These are phyloP conservation scores for Macrostomum lignano DNA, from an alignment of 1,140 invertebrate species.

Conservation along the genomic window DNA sequence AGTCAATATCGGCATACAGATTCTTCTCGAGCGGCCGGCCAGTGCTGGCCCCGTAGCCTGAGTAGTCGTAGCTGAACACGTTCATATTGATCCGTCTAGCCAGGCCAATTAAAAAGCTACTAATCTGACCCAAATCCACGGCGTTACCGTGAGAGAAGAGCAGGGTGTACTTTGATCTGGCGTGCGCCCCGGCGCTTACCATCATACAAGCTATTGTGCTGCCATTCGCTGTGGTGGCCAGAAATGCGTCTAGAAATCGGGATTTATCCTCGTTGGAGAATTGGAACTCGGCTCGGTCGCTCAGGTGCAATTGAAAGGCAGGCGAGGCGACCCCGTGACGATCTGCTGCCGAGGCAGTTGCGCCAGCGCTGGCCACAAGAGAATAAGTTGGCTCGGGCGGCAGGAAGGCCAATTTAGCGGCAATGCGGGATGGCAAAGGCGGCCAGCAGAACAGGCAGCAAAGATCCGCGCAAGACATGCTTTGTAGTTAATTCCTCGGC, in stretches of 20 bases:
- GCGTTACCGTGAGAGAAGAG: slow-evolving; percentile 66
- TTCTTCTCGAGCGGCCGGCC: slow-evolving; percentile 96
- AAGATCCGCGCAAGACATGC: no score
- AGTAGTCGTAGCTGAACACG: slow-evolving; percentile 97
- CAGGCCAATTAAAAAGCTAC: slow-evolving; percentile 82
- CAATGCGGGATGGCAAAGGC: slow-evolving; percentile 80
- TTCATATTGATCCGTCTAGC: slow-evolving; percentile 86
- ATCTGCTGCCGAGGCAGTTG: no score
- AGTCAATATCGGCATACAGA: slow-evolving; percentile 93
- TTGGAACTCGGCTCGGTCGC: no score
- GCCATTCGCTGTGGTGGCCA: slow-evolving; percentile 26
- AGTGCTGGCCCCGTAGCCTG: slow-evolving; percentile 37
- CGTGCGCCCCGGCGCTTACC: slow-evolving; percentile 5
- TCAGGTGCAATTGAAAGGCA: no score
- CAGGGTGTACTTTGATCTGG: slow-evolving; percentile 41
- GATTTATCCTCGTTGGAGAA: no score
- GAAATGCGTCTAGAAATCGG: slow-evolving; percentile 1
- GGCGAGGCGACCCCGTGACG: no score
- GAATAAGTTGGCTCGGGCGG: slow-evolving; percentile 90
- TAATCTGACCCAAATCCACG: slow-evolving; percentile 49
- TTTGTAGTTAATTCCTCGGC: no score
- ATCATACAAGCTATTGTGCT: slow-evolving; percentile 27
- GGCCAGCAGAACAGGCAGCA: slow-evolving; percentile 99
- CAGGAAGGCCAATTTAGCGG: slow-evolving; percentile 83
- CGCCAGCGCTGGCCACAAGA: no score